phyloP scores from a whole-genome alignment of 2,113 vertebrate species.

The Aix galericulata region DNA sequence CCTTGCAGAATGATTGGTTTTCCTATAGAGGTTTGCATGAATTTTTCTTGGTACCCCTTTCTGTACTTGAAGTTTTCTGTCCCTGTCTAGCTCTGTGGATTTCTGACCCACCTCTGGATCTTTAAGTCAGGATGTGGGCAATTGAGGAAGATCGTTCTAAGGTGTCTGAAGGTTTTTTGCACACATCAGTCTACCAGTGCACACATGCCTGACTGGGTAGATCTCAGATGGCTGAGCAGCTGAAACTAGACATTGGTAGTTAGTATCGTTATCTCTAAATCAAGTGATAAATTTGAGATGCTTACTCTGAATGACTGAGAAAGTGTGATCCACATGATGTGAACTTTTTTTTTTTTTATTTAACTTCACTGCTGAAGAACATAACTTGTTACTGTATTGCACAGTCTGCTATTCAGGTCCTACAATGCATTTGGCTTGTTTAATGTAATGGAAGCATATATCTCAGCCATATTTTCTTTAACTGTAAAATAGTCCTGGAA shows the following conservation, averaged over 20 bases:
- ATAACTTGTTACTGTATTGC: neutral
- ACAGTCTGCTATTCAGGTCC: neutral
- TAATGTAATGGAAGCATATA: neutral
- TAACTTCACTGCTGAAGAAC: neutral
- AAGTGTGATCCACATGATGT: fast-evolving
- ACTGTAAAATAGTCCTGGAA: neutral
- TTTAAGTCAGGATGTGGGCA: neutral
- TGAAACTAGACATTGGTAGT: neutral
- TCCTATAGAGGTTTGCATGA: neutral
- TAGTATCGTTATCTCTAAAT: neutral
- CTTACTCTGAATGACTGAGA: neutral
- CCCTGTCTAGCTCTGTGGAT: neutral
- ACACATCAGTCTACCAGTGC: neutral
- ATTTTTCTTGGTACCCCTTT: neutral
- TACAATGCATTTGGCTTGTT: neutral
- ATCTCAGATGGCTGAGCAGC: neutral
- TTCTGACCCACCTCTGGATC: neutral
- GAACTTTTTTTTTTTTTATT: neutral
- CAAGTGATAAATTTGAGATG: neutral
- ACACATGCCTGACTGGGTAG: neutral
- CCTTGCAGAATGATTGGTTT: neutral
- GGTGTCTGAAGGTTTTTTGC: neutral
- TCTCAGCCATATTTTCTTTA: neutral
- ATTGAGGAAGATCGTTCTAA: neutral
- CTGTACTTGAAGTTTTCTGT: neutral